phyloP scores from a whole-genome alignment of 2,888 invertebrate species.

The Apamea monoglypha region DNA sequence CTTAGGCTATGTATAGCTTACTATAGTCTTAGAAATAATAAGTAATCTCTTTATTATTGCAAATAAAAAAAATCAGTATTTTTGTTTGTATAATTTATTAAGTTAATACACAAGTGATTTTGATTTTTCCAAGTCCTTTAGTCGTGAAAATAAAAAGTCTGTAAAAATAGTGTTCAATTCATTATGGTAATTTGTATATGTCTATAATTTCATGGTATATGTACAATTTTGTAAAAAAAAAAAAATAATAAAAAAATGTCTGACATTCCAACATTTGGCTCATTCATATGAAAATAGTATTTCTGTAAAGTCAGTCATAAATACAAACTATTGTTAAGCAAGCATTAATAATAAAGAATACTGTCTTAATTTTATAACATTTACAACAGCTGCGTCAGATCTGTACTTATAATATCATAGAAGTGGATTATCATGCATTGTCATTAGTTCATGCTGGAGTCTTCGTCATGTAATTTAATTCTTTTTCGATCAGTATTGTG shows the following conservation, averaged over 20 bases:
- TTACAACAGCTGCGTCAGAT: slow-evolving; percentile 64
- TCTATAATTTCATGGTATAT: neutral
- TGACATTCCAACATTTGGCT: slow-evolving; percentile 26
- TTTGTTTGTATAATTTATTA: slow-evolving; percentile 53
- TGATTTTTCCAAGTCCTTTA: slow-evolving; percentile 3
- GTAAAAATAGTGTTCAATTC: slow-evolving; percentile 19
- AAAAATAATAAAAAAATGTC: slow-evolving; percentile 6
- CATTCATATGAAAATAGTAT: slow-evolving; percentile 20
- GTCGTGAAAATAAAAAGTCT: slow-evolving; percentile 19
- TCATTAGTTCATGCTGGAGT: slow-evolving; percentile 54
- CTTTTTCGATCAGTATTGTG: slow-evolving; percentile 78
- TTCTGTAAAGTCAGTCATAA: slow-evolving; percentile 56
- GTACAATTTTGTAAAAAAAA: slow-evolving; percentile 22
- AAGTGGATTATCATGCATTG: slow-evolving; percentile 25
- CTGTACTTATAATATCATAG: slow-evolving; percentile 57
- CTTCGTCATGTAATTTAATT: slow-evolving; percentile 73
- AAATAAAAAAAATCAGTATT: slow-evolving; percentile 56
- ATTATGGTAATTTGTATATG: slow-evolving; percentile 20
- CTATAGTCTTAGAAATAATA: slow-evolving; percentile 19
- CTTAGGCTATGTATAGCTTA: slow-evolving; percentile 7
- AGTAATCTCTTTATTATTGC: slow-evolving; percentile 32
- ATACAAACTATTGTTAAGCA: slow-evolving; percentile 33
- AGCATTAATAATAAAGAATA: slow-evolving; percentile 46
- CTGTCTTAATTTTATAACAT: slow-evolving; percentile 46
- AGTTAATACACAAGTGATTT: slow-evolving; percentile 40